Conservation (phyloP, 1,140 invertebrate species). For the Copidosoma floridanum region DNA sequence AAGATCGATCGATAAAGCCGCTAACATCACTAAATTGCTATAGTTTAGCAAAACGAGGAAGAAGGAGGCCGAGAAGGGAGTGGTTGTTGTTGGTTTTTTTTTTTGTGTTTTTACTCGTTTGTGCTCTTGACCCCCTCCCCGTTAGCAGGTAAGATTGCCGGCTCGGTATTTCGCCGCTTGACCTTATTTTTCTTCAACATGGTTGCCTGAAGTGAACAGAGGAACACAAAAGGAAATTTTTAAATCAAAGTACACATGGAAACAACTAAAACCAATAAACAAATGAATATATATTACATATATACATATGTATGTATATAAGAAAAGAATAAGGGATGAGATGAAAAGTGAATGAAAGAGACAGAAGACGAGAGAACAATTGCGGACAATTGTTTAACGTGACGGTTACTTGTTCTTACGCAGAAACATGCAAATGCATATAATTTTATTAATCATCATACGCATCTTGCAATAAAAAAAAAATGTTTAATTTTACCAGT, state of each 20-base stretch:
- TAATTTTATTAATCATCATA: no score
- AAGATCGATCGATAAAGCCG: slow-evolving; percentile 8
- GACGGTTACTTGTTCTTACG: no score
- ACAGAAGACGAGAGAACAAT: background rate
- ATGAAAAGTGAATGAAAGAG: background rate
- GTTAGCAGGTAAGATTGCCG: slow-evolving; percentile 71
- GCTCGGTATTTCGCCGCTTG: slow-evolving; percentile 85
- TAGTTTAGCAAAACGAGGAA: no score
- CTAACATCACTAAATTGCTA: no score
- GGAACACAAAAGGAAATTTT: slow-evolving; percentile 26
- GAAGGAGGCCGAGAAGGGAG: background rate
- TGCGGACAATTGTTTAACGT: no score
- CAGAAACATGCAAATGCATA: no score
- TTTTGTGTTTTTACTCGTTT: slow-evolving; percentile 55
- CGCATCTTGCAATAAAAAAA: no score
- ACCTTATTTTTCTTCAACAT: slow-evolving; percentile 96
- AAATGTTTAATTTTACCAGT: no score
- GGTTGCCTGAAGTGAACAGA: slow-evolving; percentile 68
- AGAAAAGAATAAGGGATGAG: background rate
- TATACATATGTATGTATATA: no score
- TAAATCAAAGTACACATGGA: no score
- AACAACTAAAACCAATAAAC: no score
- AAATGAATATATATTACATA: no score
- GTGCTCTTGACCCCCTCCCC: slow-evolving; percentile 65
- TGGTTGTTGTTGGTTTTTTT: background rate